Evolutionary conservation across 2,888 invertebrate genomes (phyloP).

Genomic region (Polyploca ridens): DNA sequence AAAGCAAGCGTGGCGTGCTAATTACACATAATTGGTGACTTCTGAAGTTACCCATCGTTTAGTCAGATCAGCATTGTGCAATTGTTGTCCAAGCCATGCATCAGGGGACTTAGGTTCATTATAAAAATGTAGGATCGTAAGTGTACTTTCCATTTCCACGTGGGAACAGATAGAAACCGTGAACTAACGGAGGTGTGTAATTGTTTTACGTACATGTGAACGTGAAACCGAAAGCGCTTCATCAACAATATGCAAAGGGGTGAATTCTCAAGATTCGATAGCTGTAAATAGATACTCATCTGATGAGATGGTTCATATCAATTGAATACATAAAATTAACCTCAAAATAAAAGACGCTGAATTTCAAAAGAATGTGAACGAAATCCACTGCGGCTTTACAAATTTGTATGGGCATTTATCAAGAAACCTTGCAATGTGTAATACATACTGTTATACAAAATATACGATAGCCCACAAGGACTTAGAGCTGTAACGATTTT

Average conservation of each 20-base stretch:
- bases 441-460: no score
- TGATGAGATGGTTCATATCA: background rate
- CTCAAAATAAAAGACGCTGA: background rate
- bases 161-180: slow-evolving; percentile 33
- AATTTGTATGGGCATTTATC: background rate
- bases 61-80: slow-evolving; percentile 46
- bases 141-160: slow-evolving; percentile 48
- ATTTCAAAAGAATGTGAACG: no score
- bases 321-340: background rate
- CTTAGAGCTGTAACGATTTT: background rate
- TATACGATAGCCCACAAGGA: background rate
- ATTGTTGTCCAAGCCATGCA: slow-evolving; percentile 36
- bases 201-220: slow-evolving; percentile 29
- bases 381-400: no score
- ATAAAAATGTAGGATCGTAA: slow-evolving; percentile 35
- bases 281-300: background rate
- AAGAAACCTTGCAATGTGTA: background rate
- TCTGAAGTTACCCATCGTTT: slow-evolving; percentile 33
- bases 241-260: slow-evolving; percentile 17
- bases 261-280: slow-evolving; percentile 10
- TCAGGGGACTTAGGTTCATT: slow-evolving; percentile 11
- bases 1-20: slow-evolving; percentile 21
- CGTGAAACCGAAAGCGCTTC: slow-evolving; percentile 31
- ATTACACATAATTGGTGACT: slow-evolving; percentile 32
- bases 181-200: slow-evolving; percentile 16